phyloP scores from a whole-genome alignment of 1,140 invertebrate genomes.

The Helicoverpa armigera region DNA sequence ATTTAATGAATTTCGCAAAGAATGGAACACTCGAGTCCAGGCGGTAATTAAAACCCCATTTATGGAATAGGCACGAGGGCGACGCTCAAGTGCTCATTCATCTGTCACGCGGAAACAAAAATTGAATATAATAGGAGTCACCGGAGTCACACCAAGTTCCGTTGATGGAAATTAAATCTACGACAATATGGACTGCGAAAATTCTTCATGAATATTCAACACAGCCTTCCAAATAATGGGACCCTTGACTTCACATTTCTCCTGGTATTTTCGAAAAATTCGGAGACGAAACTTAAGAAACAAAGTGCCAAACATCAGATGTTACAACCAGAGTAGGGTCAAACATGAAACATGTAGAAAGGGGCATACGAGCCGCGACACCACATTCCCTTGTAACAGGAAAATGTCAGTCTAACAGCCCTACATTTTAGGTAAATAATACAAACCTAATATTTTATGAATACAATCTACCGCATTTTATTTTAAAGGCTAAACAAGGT shows the following conservation, averaged over 20 bases:
- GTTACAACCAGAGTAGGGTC: conserved; percentile 1
- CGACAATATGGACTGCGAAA: background rate
- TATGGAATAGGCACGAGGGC: conserved; percentile 46
- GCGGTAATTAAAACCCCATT: conserved; percentile 60
- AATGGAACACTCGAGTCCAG: conserved; percentile 47
- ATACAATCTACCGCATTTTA: too few relatives aligned
- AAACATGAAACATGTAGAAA: conserved; percentile 37
- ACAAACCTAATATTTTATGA: too few relatives aligned
- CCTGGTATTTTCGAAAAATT: background rate
- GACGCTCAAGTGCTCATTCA: conserved; percentile 37
- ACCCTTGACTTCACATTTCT: background rate
- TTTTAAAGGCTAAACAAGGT: too few relatives aligned
- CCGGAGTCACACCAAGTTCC: background rate
- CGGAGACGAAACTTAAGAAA: background rate
- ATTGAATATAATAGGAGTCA: conserved; percentile 29
- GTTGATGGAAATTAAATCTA: conserved; percentile 7
- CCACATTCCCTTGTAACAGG: conserved; percentile 9
- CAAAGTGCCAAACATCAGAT: background rate
- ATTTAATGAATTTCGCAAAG: conserved; percentile 58
- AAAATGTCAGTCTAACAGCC: conserved; percentile 19
- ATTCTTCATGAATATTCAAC: background rate
- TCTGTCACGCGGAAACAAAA: conserved; percentile 48
- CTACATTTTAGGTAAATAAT: too few relatives aligned
- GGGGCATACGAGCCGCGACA: background rate
- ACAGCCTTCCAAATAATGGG: background rate